Evolutionary conservation across 2,888 invertebrate genomes (phyloP).

Genomic region (Craniophora ligustri): DNA sequence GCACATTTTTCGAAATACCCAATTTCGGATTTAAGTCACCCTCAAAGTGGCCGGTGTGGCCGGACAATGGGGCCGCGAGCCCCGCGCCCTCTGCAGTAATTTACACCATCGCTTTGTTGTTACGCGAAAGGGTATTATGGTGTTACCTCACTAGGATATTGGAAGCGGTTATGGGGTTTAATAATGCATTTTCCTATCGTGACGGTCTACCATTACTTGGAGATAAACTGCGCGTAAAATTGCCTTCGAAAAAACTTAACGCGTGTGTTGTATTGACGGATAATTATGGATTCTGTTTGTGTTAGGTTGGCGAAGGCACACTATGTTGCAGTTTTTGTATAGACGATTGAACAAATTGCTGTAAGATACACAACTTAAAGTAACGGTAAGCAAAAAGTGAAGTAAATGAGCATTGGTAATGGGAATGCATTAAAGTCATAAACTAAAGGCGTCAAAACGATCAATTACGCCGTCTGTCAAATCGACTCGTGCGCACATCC

Average conservation of each 20-base stretch:
- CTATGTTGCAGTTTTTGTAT: constrained; percentile 36
- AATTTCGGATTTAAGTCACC: constrained; percentile 90
- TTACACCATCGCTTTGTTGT: constrained; percentile 79
- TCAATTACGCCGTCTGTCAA: constrained; percentile 44
- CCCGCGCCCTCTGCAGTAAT: constrained; percentile 67
- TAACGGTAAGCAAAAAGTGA: constrained; percentile 41
- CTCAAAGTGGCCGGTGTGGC: constrained; percentile 85
- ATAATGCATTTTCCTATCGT: constrained; percentile 83
- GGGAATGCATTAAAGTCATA: constrained; percentile 34
- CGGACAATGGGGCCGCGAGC: constrained; percentile 76
- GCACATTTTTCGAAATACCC: constrained; percentile 89
- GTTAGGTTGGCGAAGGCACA: constrained; percentile 38
- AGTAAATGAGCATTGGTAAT: constrained; percentile 24
- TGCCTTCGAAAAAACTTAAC: constrained; percentile 73
- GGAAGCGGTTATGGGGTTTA: constrained; percentile 79
- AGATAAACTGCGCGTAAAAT: constrained; percentile 81
- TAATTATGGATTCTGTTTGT: constrained; percentile 59
- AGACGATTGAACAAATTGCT: constrained; percentile 53
- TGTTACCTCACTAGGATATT: constrained; percentile 63
- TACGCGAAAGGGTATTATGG: constrained; percentile 64
- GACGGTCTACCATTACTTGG: constrained; percentile 71
- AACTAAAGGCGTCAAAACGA: constrained; percentile 38
- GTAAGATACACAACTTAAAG: constrained; percentile 43
- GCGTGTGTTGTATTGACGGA: constrained; percentile 64
- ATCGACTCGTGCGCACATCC: constrained; percentile 37